A percentile compares a stretch with the other conserved stretches of the same genome.
Conservation (phyloP, 2,113 vertebrate genomes). For the Dasyprocta punctata region DNA sequence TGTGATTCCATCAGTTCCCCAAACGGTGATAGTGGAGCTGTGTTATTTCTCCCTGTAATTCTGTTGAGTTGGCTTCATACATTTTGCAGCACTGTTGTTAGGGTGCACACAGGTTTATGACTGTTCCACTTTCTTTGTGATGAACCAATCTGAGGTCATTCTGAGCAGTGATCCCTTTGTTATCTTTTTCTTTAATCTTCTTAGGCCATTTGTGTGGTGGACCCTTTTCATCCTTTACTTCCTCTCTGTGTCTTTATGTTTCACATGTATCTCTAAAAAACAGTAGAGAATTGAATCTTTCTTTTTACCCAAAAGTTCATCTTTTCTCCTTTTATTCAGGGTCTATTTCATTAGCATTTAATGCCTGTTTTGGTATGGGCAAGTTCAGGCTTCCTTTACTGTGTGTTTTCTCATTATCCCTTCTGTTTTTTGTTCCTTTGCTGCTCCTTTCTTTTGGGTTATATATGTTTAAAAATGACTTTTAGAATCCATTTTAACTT, state of each 20-base stretch:
- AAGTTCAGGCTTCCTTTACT: neutral
- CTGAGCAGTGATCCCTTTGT: neutral
- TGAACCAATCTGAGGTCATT: neutral
- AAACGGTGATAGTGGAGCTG: neutral
- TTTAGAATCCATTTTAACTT: neutral
- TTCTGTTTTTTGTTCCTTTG: neutral
- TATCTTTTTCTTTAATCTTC: neutral
- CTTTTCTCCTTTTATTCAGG: neutral
- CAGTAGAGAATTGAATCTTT: neutral
- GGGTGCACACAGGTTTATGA: neutral
- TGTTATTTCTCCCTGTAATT: neutral
- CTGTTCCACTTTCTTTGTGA: neutral
- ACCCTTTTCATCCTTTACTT: neutral
- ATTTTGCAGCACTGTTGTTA: neutral
- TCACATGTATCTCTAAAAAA: neutral
- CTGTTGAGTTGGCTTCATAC: neutral
- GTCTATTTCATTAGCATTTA: neutral
- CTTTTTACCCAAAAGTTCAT: neutral
- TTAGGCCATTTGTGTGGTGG: neutral
- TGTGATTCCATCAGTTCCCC: neutral
- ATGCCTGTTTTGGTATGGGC: neutral
- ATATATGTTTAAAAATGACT: neutral
- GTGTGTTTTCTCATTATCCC: neutral
- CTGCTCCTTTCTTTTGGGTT: neutral
- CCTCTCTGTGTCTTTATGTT: neutral